Percentiles rank a stretch among this genome's conserved stretches.
phyloP scores from a whole-genome alignment of 2,797 vertebrate species.

The Eulemur albifrons region DNA sequence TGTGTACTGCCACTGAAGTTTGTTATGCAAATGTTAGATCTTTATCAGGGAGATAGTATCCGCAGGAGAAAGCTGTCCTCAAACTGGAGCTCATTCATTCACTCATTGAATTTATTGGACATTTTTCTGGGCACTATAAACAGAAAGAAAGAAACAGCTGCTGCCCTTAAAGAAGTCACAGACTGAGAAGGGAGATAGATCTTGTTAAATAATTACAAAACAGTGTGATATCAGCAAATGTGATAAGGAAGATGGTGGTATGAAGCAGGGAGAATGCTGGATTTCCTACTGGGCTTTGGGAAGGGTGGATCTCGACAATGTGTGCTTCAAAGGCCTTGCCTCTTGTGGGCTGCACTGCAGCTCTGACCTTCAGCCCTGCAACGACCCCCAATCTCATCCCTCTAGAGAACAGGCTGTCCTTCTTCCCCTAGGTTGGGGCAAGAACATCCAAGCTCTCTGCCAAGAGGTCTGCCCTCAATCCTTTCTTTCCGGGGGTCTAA shows the following conservation, averaged over 20 bases:
- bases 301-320: not conserved
- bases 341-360: not conserved
- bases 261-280: accelerated
- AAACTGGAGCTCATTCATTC: not conserved
- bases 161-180: not conserved
- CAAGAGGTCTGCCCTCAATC: not conserved
- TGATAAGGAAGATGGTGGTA: not conserved
- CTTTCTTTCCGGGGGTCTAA: not conserved
- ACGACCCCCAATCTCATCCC: not conserved
- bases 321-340: not conserved
- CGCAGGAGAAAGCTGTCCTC: not conserved
- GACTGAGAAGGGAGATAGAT: not conserved
- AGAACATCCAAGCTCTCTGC: not conserved
- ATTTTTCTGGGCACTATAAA: not conserved
- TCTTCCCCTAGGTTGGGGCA: not conserved
- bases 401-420: not conserved
- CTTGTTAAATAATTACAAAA: not conserved
- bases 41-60: not conserved
- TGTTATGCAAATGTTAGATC: not conserved
- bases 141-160: not conserved
- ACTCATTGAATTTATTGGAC: not conserved
- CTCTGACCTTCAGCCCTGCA: not conserved
- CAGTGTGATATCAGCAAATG: not conserved
- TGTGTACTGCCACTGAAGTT: not conserved
- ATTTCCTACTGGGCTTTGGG: not conserved